Evolutionary conservation across 23 tunicate genomes (phyloP).

Genomic region (Phallusia fumigata): DNA sequence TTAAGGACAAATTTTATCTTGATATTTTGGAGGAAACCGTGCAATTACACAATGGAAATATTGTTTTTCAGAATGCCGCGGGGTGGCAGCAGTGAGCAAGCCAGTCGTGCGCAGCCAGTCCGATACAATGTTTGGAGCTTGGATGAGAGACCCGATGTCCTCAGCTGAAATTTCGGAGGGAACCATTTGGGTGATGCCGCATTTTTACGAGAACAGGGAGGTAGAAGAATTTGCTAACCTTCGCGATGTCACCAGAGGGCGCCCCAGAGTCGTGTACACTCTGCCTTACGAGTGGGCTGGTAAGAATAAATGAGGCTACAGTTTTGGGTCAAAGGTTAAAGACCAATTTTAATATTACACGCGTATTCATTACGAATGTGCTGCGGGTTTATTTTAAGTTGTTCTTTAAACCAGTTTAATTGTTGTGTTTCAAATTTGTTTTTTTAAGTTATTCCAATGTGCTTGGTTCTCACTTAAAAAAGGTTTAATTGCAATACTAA

Average conservation of each 20-base stretch:
- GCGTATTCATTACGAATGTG: too few relatives aligned
- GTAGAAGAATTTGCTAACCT: conserved; percentile 77
- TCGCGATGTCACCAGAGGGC: conserved; percentile 47
- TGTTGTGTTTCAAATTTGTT: too few relatives aligned
- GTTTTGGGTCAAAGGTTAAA: too few relatives aligned
- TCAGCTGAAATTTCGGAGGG: not conserved
- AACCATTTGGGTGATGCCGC: conserved; percentile 77
- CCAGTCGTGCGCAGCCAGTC: conserved; percentile 58
- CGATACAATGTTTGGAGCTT: conserved; percentile 74
- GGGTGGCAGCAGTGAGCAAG: conserved; percentile 35
- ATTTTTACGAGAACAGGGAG: conserved; percentile 62
- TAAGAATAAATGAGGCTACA: conserved; percentile 13
- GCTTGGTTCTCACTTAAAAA: too few relatives aligned
- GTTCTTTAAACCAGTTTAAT: too few relatives aligned
- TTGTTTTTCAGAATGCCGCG: conserved; percentile 52
- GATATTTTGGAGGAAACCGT: too few relatives aligned
- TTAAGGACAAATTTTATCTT: too few relatives aligned
- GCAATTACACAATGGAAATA: too few relatives aligned
- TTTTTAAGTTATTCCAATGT: too few relatives aligned
- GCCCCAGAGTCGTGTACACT: conserved; percentile 58
- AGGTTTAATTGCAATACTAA: too few relatives aligned
- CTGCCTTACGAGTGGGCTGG: conserved; percentile 96
- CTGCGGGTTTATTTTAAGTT: too few relatives aligned
- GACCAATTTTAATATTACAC: too few relatives aligned
- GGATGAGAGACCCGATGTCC: conserved; percentile 67